A percentile compares a stretch with the other conserved stretches of the same genome.
These are phyloP conservation scores for Callipepla squamata DNA, from an alignment of 2,113 vertebrate genomes.

Conservation along the genomic window DNA sequence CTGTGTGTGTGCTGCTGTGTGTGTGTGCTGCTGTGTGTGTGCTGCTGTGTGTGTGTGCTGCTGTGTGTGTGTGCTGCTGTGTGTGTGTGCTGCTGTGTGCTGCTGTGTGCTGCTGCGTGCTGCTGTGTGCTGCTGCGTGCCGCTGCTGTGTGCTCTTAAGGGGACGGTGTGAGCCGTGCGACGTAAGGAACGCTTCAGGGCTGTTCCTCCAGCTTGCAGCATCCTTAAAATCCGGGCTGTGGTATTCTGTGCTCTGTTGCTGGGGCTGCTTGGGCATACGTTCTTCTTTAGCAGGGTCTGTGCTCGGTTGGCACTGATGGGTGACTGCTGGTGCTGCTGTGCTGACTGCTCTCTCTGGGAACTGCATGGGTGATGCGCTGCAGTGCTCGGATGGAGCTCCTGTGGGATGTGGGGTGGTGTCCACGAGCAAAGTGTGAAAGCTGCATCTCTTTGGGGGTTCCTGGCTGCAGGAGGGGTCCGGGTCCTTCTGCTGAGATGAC, in stretches of 20 bases:
- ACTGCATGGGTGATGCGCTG: accelerated
- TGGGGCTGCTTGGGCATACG: too few relatives aligned
- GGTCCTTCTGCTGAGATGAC: neutral
- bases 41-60: too few relatives aligned
- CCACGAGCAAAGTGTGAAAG: neutral
- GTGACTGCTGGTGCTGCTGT: neutral
- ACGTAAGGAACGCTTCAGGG: accelerated
- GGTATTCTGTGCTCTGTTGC: accelerated
- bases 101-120: too few relatives aligned
- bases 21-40: too few relatives aligned
- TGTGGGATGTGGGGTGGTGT: neutral
- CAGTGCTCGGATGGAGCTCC: neutral
- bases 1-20: too few relatives aligned
- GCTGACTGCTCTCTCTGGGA: accelerated
- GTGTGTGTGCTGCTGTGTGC: too few relatives aligned
- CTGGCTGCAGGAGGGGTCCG: neutral
- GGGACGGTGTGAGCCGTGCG: accelerated
- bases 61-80: too few relatives aligned
- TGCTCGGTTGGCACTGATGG: accelerated
- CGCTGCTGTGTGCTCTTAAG: accelerated
- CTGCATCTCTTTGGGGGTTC: neutral
- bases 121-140: too few relatives aligned
- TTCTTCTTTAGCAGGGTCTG: too few relatives aligned
- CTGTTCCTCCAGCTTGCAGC: neutral
- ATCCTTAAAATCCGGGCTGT: accelerated